A percentile compares a stretch with the other conserved stretches of the same genome.
Evolutionary conservation across 2,113 vertebrate species (phyloP).

Genomic region (Hassar affinis): DNA sequence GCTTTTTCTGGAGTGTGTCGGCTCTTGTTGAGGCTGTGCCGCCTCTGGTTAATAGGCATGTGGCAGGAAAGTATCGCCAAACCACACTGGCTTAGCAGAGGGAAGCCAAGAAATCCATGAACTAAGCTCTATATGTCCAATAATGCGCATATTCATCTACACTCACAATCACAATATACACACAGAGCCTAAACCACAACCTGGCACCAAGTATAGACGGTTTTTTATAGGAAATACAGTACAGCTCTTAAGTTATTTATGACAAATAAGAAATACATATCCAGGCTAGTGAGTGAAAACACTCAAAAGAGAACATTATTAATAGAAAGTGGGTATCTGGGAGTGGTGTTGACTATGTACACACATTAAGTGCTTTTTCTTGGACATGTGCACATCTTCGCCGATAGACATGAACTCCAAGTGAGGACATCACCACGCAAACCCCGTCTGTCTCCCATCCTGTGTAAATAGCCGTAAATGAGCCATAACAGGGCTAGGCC

Average conservation of each 20-base stretch:
- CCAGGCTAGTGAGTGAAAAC: not conserved
- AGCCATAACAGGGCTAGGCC: conserved; percentile 53
- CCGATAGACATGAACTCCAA: conserved; percentile 35
- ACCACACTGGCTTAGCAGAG: conserved; percentile 65
- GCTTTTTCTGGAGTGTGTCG: conserved; percentile 66
- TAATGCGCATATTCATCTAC: conserved; percentile 30
- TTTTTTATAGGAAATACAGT: too few relatives aligned
- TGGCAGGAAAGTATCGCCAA: conserved; percentile 62
- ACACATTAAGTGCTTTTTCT: conserved; percentile 9
- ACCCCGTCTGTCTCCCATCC: conserved; percentile 46
- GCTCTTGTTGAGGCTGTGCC: conserved; percentile 66
- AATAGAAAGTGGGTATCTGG: not conserved
- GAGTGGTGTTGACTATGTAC: not conserved
- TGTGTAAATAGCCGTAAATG: conserved; percentile 39
- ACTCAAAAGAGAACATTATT: not conserved
- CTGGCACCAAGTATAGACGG: not conserved
- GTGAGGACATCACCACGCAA: conserved; percentile 65
- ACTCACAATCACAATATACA: conserved; percentile 6
- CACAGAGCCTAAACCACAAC: not conserved
- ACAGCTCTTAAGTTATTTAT: not conserved
- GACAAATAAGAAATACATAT: not conserved
- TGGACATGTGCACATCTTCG: conserved; percentile 65
- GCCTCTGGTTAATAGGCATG: conserved; percentile 72
- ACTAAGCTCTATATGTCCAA: conserved; percentile 38
- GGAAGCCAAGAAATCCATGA: conserved; percentile 61